Percentiles rank a stretch among this genome's conserved stretches.
Evolutionary conservation across 2,113 vertebrate genomes (phyloP).

Genomic region (Crotalus horridus): DNA sequence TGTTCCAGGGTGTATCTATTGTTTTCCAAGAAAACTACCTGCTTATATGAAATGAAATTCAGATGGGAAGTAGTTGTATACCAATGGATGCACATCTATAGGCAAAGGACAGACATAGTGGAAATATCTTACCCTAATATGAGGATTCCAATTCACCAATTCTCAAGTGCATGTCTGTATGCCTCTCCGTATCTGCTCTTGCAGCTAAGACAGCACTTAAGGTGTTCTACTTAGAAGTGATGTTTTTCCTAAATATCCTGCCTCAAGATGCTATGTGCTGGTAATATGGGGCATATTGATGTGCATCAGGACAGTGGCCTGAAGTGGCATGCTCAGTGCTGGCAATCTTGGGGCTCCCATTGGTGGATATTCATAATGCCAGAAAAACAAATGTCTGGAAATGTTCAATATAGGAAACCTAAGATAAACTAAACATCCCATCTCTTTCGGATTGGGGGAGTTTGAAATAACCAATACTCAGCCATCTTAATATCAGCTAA

Average conservation of each 20-base stretch:
- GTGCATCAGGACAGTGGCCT: background rate
- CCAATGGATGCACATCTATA: slow-evolving; percentile 9
- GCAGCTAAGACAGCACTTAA: background rate
- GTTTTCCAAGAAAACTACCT: slow-evolving; percentile 38
- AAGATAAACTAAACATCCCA: background rate
- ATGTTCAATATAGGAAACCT: background rate
- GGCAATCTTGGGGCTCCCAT: background rate
- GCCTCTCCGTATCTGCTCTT: background rate
- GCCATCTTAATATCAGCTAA: background rate
- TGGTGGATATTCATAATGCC: background rate
- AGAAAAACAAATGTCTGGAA: background rate
- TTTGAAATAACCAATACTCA: background rate
- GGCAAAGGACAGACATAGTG: background rate
- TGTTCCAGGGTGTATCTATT: slow-evolving; percentile 17
- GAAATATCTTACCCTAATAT: background rate
- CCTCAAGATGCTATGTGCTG: background rate
- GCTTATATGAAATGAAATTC: slow-evolving; percentile 24
- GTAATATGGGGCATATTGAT: background rate
- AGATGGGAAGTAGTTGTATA: slow-evolving; percentile 30
- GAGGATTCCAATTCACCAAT: background rate
- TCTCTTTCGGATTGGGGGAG: background rate
- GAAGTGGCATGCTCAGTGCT: background rate
- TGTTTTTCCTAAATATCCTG: background rate
- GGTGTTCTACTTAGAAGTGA: background rate
- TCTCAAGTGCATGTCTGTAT: background rate